Evolutionary conservation across 2,888 invertebrate genomes (phyloP).

Genomic region (Tipula vernalis): DNA sequence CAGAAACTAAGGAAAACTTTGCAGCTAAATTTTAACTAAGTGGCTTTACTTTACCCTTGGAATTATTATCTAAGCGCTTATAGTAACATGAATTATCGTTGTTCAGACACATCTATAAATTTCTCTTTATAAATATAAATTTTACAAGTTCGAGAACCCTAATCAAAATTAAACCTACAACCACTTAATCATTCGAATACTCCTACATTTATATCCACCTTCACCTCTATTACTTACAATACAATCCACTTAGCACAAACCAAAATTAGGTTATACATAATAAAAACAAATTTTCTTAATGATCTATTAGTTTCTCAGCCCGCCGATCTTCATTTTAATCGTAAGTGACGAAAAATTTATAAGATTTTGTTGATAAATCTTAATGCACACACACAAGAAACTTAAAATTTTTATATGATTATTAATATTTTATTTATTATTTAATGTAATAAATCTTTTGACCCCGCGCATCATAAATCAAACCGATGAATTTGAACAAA

Average conservation of each 20-base stretch:
- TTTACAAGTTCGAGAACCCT: background rate
- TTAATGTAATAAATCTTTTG: background rate
- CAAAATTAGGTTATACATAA: background rate
- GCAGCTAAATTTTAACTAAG: no score
- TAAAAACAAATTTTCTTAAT: background rate
- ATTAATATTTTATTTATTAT: constrained; percentile 4
- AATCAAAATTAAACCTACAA: background rate
- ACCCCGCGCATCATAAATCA: background rate
- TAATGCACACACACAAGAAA: background rate
- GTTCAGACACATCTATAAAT: background rate
- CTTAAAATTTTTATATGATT: background rate
- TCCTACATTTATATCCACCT: background rate
- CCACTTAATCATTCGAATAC: background rate
- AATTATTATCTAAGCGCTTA: background rate
- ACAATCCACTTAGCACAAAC: background rate
- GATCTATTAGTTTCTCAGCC: background rate
- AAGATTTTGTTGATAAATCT: background rate
- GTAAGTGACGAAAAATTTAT: background rate
- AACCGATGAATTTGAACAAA: background rate
- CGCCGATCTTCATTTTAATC: background rate
- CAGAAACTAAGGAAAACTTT: no score
- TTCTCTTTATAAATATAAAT: background rate
- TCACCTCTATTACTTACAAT: background rate
- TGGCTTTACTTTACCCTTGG: no score
- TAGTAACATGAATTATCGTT: background rate